Evolutionary conservation across 2,113 vertebrate species (phyloP).

Genomic region (Xiphias gladius): DNA sequence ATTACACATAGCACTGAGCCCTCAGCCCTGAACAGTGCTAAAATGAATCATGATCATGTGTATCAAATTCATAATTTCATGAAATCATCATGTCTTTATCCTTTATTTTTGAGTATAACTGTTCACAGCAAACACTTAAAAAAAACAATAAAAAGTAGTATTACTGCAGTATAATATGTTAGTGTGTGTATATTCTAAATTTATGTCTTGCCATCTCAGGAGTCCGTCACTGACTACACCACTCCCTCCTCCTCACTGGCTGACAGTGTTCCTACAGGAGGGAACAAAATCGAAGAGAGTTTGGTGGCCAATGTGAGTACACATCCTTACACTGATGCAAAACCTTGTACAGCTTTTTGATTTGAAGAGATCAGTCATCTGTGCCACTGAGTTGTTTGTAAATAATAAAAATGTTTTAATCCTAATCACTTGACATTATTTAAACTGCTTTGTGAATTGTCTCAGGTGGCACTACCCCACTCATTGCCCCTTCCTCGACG

Average conservation of each 20-base stretch:
- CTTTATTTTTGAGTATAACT: background rate
- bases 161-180: background rate
- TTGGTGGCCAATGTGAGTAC: conserved; percentile 95
- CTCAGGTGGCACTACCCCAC: conserved; percentile 95
- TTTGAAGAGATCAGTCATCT: background rate
- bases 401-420: background rate
- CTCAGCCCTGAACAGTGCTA: too few relatives aligned
- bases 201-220: conserved; percentile 81
- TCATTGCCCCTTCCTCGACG: conserved; percentile 94
- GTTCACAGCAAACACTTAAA: too few relatives aligned
- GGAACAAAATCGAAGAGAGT: conserved; percentile 94
- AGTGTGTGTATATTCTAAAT: background rate
- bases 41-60: too few relatives aligned
- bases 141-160: too few relatives aligned
- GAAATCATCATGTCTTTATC: background rate
- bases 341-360: background rate
- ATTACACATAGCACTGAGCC: too few relatives aligned
- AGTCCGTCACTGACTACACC: conserved; percentile 98
- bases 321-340: conserved; percentile 34
- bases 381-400: background rate
- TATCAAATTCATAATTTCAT: too few relatives aligned
- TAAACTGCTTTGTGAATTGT: background rate
- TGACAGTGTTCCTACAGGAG: conserved; percentile 92
- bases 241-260: conserved; percentile 94
- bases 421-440: background rate